Base-by-base conservation (phyloP, 1,140 invertebrate genomes). In the Nebria ingens region DNA sequence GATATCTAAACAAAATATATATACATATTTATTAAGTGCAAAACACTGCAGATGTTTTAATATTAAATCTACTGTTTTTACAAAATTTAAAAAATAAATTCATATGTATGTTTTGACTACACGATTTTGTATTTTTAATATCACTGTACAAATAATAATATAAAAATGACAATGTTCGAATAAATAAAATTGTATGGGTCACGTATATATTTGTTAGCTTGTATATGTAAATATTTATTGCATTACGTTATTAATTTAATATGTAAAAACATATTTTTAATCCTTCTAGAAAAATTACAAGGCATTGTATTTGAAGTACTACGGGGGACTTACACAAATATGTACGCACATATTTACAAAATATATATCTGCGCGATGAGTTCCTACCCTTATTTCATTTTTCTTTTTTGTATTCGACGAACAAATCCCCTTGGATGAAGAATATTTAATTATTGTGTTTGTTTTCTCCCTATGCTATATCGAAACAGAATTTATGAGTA, bases 311-410 rank as follows among this genome's bases (percentile, higher is more conserved):
- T 34, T 9, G n/a, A 34, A 6, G 25, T 6, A 34, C 6, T n/a
- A 34, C 25, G n/a, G n/a, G 25, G 6, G 25, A n/a, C 15, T 45
- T 9, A 45, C 4, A 45, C 40, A 45, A 45, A 45, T 45, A 45
- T 45, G 40, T 45, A 45, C 40, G 17, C 17, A 45, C 40, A 11
- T 45, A 45, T 45, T 45, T 45, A 45, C 40, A 45, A 17, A 12
- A 12, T 17, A 17, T 17, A 4, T 4, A 9, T 17, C 40, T 17
- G 3, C 6, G 40, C 6, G 40, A 45, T 4, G 3, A 45, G 9
- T 45, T 45, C 40, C n/a, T n/a, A n/a, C n/a, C 40, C 40, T 45
- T 45, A 45, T 45, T 45, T 45, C 40, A 45, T 45, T 45, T 45
- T 45, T 17, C 40, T 45, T 45, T 45, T 45, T 45, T 45, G 40